Evolutionary conservation across 1,140 invertebrate genomes (phyloP).

Genomic region (Lepeophtheirus salmonis): DNA sequence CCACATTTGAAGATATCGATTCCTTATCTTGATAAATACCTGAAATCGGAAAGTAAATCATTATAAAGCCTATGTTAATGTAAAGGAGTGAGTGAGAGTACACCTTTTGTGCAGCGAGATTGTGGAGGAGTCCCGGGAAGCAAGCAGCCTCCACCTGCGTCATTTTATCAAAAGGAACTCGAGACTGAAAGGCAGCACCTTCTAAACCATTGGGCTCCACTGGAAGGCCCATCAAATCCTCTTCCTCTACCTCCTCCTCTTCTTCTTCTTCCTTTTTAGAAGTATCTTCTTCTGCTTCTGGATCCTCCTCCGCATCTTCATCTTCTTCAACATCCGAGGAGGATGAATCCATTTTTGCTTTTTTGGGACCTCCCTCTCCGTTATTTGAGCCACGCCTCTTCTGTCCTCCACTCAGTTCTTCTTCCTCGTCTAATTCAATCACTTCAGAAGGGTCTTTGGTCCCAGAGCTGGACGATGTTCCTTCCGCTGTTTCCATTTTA

Average conservation of each 20-base stretch:
- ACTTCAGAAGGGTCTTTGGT: too few species aligned
- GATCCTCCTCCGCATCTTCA: too few species aligned
- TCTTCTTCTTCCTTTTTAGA: background rate
- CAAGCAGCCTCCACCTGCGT: constrained; percentile 78
- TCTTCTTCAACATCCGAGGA: background rate
- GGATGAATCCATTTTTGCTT: background rate
- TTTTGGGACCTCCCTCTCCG: background rate
- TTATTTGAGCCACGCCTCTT: background rate
- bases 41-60: constrained; percentile 15
- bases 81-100: constrained; percentile 22
- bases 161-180: constrained; percentile 84
- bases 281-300: background rate
- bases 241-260: too few species aligned
- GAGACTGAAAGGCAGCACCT: constrained; percentile 77
- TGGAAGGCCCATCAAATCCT: background rate
- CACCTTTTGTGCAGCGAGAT: constrained; percentile 78
- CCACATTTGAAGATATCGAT: constrained; percentile 63
- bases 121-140: constrained; percentile 73
- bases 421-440: too few species aligned
- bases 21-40: constrained; percentile 11
- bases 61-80: constrained; percentile 1
- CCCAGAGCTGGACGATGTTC: too few species aligned
- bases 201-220: constrained; percentile 35
- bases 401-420: background rate
- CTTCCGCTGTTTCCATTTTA: too few species aligned